Evolutionary conservation across 2,888 invertebrate genomes (phyloP), one percentile per base, ranked within the genome.

Genomic region (Parnassius apollo): DNA sequence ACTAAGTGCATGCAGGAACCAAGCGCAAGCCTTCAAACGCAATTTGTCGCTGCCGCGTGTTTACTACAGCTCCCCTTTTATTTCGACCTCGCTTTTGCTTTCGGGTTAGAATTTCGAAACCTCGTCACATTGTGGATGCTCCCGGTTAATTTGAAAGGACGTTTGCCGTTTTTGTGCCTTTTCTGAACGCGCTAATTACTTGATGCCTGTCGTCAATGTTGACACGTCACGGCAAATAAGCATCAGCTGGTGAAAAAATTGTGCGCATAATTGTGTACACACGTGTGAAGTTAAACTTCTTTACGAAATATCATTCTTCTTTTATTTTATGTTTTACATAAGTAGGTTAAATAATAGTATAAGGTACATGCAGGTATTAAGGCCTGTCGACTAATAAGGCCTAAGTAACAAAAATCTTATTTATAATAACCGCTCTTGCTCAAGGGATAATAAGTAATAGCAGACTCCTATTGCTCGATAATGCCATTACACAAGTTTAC

Each of bases 1-100:
- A 65, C 75, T 74, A 76, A 77, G 75, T 77, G 76, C 74, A 75
- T 71, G 69, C 71, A 71, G 71, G 71, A 69, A 69, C 69, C 66
- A 68, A 66, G 66, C 68, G 67, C 68, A 66, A 66, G 68, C 70
- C 71, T 73, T 73, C 71, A 72, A 75, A 77, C 71, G 74, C 74
- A 77, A 73, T 77, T 77, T 75, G 71, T 61, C 62, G 62, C 66
- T 63, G 65, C 68, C 61, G 64, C 57, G 66, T 65, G 63, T 68
- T 68, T 65, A 65, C 64, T 63, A 58, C 61, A 61, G 59, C 54
- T 62, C 64, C 59, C 67, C 69, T 69, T 70, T 72, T 68, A 71
- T 67, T 65, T 62, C 68, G 71, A 71, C 71, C 71, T 66, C 70
- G 69, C 59, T 59, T 70, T 72, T 71, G 68, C 68, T 63, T 55